A percentile compares a stretch with the other conserved stretches of the same genome.
These are phyloP conservation scores for Leucozona laternaria DNA, from an alignment of 2,888 invertebrate genomes.

Conservation along the genomic window DNA sequence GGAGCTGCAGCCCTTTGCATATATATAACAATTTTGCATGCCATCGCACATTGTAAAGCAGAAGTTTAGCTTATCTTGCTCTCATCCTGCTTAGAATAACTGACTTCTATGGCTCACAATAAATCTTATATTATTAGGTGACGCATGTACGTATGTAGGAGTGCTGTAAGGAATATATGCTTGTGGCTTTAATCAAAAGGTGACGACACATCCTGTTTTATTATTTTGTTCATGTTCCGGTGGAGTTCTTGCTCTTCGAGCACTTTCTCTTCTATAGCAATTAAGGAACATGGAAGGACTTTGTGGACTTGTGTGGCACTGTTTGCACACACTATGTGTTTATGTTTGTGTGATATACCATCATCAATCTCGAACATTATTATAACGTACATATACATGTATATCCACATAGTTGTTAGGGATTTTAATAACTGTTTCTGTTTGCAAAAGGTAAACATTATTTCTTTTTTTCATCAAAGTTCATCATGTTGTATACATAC, in stretches of 20 bases:
- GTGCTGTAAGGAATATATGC: neutral
- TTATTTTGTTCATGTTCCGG: slow-evolving; percentile 60
- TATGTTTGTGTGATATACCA: slow-evolving; percentile 37
- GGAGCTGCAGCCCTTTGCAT: neutral
- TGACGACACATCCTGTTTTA: slow-evolving; percentile 61
- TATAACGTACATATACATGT: slow-evolving; percentile 20
- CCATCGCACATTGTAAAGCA: slow-evolving; percentile 28
- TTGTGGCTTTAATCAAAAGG: slow-evolving; percentile 29
- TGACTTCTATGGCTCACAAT: slow-evolving; percentile 20
- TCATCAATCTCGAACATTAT: slow-evolving; percentile 65
- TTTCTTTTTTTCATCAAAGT: slow-evolving; percentile 22
- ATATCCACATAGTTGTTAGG: slow-evolving; percentile 40
- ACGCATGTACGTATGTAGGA: slow-evolving; percentile 1
- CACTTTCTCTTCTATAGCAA: slow-evolving; percentile 56
- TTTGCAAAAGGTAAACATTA: slow-evolving; percentile 58
- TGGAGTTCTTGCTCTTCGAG: slow-evolving; percentile 46
- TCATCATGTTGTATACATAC: slow-evolving; percentile 2
- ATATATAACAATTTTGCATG: slow-evolving; percentile 40
- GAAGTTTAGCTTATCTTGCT: slow-evolving; percentile 31
- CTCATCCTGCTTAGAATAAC: slow-evolving; percentile 43
- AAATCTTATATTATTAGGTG: slow-evolving; percentile 14
- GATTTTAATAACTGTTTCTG: slow-evolving; percentile 71
- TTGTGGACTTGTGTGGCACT: slow-evolving; percentile 17
- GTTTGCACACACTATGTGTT: slow-evolving; percentile 1
- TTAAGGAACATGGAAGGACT: slow-evolving; percentile 36